Conservation (phyloP, 2,113 vertebrate species). For the Ammodytes marinus region DNA sequence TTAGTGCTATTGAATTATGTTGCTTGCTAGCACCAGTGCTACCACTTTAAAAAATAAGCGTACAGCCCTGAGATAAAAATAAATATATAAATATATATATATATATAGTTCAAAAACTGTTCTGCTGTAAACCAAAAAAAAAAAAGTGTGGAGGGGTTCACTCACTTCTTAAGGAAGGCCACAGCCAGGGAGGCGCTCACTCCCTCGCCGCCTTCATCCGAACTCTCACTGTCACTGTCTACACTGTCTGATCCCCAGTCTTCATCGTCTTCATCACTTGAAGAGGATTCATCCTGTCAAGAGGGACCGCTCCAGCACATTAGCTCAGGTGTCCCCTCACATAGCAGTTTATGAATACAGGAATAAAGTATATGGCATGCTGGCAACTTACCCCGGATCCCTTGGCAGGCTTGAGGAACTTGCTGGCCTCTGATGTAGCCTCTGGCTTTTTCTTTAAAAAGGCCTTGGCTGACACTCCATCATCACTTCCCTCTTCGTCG, state of each 20-base stretch:
- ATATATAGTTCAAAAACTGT: too few species aligned
- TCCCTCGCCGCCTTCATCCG: conserved; percentile 87
- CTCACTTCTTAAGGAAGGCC: conserved; percentile 92
- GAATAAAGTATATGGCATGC: too few species aligned
- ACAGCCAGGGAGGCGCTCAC: conserved; percentile 85
- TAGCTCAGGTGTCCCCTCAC: background rate
- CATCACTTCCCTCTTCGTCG: conserved; percentile 76
- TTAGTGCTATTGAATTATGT: too few species aligned
- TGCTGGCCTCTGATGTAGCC: conserved; percentile 81
- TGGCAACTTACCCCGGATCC: conserved; percentile 82
- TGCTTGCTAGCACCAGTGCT: too few species aligned
- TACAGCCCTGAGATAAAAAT: too few species aligned
- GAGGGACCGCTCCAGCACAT: background rate
- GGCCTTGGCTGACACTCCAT: conserved; percentile 80
- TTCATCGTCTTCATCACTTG: conserved; percentile 88
- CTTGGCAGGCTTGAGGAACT: conserved; percentile 86
- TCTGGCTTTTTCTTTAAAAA: conserved; percentile 92
- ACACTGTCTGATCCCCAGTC: conserved; percentile 88
- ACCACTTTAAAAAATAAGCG: too few species aligned
- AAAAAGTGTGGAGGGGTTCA: background rate
- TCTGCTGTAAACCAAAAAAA: background rate
- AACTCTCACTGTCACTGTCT: conserved; percentile 87
- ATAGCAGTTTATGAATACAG: background rate
- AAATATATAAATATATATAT: too few species aligned
- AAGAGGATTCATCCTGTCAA: conserved; percentile 85